Percentiles rank a stretch among this genome's conserved stretches.
phyloP scores from a whole-genome alignment of 2,888 invertebrate species.

The Minunthozetes semirufus region DNA sequence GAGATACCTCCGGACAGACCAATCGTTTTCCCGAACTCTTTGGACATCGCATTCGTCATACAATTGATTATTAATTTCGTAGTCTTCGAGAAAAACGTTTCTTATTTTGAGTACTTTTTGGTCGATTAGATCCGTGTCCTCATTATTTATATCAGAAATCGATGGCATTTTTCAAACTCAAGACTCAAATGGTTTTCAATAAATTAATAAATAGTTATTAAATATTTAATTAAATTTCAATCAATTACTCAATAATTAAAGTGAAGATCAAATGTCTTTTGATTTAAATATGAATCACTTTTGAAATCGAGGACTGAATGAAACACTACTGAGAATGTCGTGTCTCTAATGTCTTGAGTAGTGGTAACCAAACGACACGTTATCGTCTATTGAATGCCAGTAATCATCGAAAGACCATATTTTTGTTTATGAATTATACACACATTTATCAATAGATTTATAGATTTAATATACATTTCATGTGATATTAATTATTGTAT shows the following conservation, averaged over 20 bases:
- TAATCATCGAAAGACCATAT: background rate
- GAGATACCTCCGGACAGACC: background rate
- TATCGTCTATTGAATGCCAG: background rate
- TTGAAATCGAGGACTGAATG: background rate
- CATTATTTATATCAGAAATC: background rate
- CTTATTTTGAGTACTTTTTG: background rate
- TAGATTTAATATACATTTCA: background rate
- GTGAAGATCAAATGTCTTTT: background rate
- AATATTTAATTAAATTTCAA: background rate
- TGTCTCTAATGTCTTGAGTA: background rate
- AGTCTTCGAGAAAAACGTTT: background rate
- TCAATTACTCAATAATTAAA: too few relatives aligned
- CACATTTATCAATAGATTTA: background rate
- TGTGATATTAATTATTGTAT: background rate
- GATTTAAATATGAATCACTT: background rate
- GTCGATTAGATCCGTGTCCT: background rate
- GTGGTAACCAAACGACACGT: background rate
- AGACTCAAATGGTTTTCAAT: background rate
- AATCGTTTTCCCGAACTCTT: background rate
- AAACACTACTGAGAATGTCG: background rate
- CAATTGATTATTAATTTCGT: background rate
- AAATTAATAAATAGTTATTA: background rate
- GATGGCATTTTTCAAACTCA: background rate
- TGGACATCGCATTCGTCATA: constrained; percentile 26
- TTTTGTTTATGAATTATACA: constrained; percentile 6